These are phyloP conservation scores for Neolamprologus variostigma DNA, from an alignment of 2,113 vertebrate species.

Conservation along the genomic window DNA sequence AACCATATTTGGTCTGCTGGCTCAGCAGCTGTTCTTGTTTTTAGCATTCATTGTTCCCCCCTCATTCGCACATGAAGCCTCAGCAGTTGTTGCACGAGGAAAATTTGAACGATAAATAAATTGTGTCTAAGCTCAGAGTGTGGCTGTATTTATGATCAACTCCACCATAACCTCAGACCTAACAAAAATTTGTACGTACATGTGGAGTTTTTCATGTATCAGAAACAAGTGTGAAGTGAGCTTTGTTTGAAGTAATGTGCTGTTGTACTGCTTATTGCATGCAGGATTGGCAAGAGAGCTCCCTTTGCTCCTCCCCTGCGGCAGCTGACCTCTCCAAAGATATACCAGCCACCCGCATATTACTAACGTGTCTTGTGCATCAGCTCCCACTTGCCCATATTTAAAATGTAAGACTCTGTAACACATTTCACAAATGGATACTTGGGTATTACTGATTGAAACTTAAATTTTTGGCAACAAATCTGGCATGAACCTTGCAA, in stretches of 20 bases:
- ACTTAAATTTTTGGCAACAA: not conserved
- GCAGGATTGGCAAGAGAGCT: constrained; percentile 87
- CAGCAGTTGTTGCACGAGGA: not conserved
- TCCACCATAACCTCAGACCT: not conserved
- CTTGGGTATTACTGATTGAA: not conserved
- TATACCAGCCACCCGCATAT: constrained; percentile 80
- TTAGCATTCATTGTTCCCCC: not conserved
- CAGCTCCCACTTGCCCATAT: constrained; percentile 46
- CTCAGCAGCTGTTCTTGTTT: not conserved
- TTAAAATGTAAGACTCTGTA: not conserved
- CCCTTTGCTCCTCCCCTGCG: constrained; percentile 79
- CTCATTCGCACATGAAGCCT: not conserved
- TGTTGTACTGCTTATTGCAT: constrained; percentile 97
- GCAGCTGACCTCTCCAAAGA: constrained; percentile 84
- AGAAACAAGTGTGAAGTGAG: constrained; percentile 76
- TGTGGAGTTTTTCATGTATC: constrained; percentile 17
- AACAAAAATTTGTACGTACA: not conserved
- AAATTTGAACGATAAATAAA: not conserved
- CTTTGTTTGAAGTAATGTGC: constrained; percentile 82
- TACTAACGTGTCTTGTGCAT: constrained; percentile 70
- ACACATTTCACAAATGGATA: not conserved
- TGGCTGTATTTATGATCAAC: constrained; percentile 30
- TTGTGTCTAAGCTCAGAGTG: not conserved
- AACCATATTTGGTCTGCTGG: not conserved
- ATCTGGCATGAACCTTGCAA: not conserved